Conservation (phyloP, 2,888 invertebrate genomes). For the Drosophila histrio region DNA sequence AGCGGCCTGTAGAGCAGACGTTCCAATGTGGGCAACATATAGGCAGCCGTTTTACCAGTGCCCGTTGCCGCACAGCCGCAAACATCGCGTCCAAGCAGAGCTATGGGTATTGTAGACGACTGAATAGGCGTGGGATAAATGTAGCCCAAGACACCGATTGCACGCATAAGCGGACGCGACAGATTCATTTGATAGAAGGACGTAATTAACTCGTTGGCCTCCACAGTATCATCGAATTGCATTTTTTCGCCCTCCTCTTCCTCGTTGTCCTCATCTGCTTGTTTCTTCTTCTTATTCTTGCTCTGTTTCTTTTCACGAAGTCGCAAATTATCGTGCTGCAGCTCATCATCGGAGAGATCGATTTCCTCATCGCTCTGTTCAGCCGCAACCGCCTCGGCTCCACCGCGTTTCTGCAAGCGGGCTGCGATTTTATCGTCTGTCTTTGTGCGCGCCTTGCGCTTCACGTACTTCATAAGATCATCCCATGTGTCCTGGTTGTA, state of each 20-base stretch:
- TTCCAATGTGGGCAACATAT: conserved; percentile 98
- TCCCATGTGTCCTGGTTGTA: conserved; percentile 93
- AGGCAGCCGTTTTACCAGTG: conserved; percentile 98
- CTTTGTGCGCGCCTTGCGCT: conserved; percentile 91
- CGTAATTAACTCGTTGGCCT: conserved; percentile 87
- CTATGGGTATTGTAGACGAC: conserved; percentile 96
- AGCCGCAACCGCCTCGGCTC: conserved; percentile 85
- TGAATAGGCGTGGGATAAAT: conserved; percentile 98
- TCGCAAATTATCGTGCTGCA: conserved; percentile 89
- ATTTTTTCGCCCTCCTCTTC: conserved; percentile 85
- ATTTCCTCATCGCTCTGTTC: conserved; percentile 86
- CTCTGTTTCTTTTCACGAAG: conserved; percentile 87
- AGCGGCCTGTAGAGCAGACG: conserved; percentile 94
- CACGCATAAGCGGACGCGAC: conserved; percentile 96
- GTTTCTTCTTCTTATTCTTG: conserved; percentile 85
- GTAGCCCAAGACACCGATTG: conserved; percentile 94
- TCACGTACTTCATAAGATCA: conserved; percentile 91
- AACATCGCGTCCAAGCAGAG: conserved; percentile 95
- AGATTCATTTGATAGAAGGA: conserved; percentile 98
- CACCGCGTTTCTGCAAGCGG: conserved; percentile 85
- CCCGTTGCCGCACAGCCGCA: conserved; percentile 99
- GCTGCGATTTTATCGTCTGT: conserved; percentile 93
- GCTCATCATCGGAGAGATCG: conserved; percentile 91
- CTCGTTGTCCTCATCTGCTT: conserved; percentile 84
- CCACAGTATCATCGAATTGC: conserved; percentile 87